Percentiles rank a stretch among this genome's conserved stretches.
Conservation (phyloP, 2,797 vertebrate species). For the Halcyon badia region DNA sequence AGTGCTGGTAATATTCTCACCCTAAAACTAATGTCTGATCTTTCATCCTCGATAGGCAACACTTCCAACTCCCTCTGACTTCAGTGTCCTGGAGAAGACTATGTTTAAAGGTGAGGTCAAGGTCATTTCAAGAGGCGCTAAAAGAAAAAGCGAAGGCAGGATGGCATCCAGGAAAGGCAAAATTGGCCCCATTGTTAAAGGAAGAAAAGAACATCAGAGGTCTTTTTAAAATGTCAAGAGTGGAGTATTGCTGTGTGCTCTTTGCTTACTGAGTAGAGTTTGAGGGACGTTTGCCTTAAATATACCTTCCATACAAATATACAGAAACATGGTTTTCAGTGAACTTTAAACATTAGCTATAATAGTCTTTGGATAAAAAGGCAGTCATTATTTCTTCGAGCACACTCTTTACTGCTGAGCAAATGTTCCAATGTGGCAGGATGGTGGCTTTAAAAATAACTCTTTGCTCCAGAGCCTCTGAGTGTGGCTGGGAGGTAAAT, state of each 20-base stretch:
- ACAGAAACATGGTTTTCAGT: constrained; percentile 61
- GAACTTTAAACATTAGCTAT: constrained; percentile 65
- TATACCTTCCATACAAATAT: constrained; percentile 44
- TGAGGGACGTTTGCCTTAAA: constrained; percentile 64
- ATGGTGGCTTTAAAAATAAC: constrained; percentile 71
- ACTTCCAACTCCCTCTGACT: not conserved
- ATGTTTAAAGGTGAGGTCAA: constrained; percentile 44
- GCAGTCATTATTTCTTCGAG: constrained; percentile 70
- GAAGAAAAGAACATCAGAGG: constrained; percentile 60
- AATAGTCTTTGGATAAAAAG: constrained; percentile 62
- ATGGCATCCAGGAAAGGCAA: constrained; percentile 28
- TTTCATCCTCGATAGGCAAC: not conserved
- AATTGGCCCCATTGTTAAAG: constrained; percentile 44
- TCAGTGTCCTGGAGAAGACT: not conserved
- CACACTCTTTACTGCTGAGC: constrained; percentile 29
- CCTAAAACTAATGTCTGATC: not conserved
- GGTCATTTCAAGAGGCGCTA: constrained; percentile 34
- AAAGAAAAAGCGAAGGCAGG: not conserved
- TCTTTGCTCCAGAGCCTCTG: constrained; percentile 16
- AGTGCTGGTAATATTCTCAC: not conserved
- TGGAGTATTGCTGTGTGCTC: constrained; percentile 43
- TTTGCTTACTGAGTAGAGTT: constrained; percentile 47
- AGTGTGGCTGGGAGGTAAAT: constrained; percentile 60
- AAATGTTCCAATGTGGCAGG: constrained; percentile 49
- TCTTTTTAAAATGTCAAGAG: constrained; percentile 62